phyloP scores from a whole-genome alignment of 92 coral and sea anemone genomes.

The Porites rus region DNA sequence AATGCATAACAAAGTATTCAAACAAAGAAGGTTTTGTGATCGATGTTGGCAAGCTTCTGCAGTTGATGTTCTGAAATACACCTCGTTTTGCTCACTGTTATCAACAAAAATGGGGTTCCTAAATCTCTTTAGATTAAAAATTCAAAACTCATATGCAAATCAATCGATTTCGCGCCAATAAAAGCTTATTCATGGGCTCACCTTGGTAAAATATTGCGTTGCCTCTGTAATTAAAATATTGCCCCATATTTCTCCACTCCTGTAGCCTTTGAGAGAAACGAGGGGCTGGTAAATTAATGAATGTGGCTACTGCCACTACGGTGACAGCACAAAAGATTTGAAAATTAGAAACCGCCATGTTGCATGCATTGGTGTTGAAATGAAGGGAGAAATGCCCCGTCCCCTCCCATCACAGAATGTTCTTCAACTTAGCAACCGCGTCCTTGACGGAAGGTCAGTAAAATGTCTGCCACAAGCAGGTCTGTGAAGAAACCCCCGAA shows the following conservation, averaged over 20 bases:
- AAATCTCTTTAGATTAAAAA: background rate
- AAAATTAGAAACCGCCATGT: slow-evolving; percentile 57
- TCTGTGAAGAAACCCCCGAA: slow-evolving; percentile 85
- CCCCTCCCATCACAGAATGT: slow-evolving; percentile 3
- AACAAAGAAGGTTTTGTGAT: slow-evolving; percentile 7
- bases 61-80: background rate
- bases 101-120: background rate
- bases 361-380: background rate
- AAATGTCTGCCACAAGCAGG: slow-evolving; percentile 98
- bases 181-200: background rate
- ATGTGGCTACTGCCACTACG: slow-evolving; percentile 77
- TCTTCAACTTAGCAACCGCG: slow-evolving; percentile 69
- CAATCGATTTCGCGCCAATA: slow-evolving; percentile 28
- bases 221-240: slow-evolving; percentile 84
- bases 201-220: slow-evolving; percentile 94
- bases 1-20: no score
- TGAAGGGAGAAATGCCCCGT: background rate
- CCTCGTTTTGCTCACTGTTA: background rate
- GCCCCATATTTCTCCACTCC: slow-evolving; percentile 85
- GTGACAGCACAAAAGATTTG: slow-evolving; percentile 61
- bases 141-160: background rate
- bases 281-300: slow-evolving; percentile 86
- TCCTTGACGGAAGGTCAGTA: slow-evolving; percentile 52
- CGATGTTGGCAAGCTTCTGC: background rate
- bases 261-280: slow-evolving; percentile 74